Evolutionary conservation across 2,797 vertebrate genomes (phyloP), one percentile per base, ranked within the genome.

Genomic region (Artibeus jamaicensis): DNA sequence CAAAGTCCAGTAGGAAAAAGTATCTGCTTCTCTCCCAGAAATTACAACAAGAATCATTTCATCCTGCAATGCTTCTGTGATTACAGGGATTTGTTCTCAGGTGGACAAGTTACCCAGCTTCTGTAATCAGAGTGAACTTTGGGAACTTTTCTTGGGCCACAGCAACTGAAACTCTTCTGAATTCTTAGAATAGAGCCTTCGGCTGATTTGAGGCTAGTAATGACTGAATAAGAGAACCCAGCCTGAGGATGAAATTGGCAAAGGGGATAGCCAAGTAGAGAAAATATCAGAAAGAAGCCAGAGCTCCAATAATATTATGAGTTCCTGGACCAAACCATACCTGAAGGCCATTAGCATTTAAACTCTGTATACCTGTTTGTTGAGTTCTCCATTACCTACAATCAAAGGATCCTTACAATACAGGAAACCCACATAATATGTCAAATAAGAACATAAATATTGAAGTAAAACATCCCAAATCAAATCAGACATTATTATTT

Each of bases 241-340:
- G 53, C 3, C 39, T 73, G 22, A 32, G 29, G 29, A 29, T 34
- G 26, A 86, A 92, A 19, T 44, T 70, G 29, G 74, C 48, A 53
- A 68, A 46, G 14, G 2, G 22, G 16, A 46, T 55, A 44, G 15
- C 3, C 59, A 57, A 37, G 24, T 46, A 0, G 22, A 84, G 46
- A 50, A 50, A 71, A 84, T 71, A 42, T 67, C 29, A 79, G 32
- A 86, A 87, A 87, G 34, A 37, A 62, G 1, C 6, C 29, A 48
- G 42, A 85, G 37, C 42, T 19, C 37, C 9, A 79, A 37, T 59
- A 79, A 19, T 32, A 62, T 32, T 42, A 24, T 29, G 32, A 79
- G 8, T n/a, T 76, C 91, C 65, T 85, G 42, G 65, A 88, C 59
- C 82, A 73, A 87, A 53, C 53, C 32, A 37, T 77, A 26, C 34